phyloP scores from a whole-genome alignment of 1,140 invertebrate species.

The Melitaea cinxia region DNA sequence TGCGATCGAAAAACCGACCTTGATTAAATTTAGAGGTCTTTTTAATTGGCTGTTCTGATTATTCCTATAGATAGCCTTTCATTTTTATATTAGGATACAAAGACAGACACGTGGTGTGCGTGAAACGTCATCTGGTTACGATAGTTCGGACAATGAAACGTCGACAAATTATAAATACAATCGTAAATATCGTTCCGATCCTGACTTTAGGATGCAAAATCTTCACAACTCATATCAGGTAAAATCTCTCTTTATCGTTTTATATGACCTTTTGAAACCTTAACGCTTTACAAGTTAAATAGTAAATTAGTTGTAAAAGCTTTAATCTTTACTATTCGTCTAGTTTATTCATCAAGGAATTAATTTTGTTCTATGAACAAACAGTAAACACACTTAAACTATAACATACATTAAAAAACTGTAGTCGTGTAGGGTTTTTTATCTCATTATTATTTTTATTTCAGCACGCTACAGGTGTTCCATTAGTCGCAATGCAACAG shows the following conservation, averaged over 20 bases:
- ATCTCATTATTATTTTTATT: conserved; percentile 14
- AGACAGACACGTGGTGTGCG: conserved; percentile 73
- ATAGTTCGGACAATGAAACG: conserved; percentile 89
- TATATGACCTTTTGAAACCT: neutral
- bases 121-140: conserved; percentile 91
- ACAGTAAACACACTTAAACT: too few species aligned
- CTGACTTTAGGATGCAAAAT: conserved; percentile 88
- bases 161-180: conserved; percentile 84
- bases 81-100: conserved; percentile 59
- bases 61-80: too few species aligned
- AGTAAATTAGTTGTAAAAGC: too few species aligned
- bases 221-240: conserved; percentile 82
- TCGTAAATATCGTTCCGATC: conserved; percentile 89
- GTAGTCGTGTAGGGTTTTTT: too few species aligned
- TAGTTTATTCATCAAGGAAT: too few species aligned
- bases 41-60: too few species aligned
- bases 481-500: conserved; percentile 83
- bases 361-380: too few species aligned
- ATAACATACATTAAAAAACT: neutral
- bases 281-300: too few species aligned
- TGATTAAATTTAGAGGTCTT: too few species aligned
- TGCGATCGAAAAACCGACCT: too few species aligned
- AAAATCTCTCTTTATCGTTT: conserved; percentile 12
- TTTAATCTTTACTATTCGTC: too few species aligned
- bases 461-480: conserved; percentile 71